Base-by-base conservation (phyloP, 2,888 invertebrate species). In the Gibbula magus region DNA sequence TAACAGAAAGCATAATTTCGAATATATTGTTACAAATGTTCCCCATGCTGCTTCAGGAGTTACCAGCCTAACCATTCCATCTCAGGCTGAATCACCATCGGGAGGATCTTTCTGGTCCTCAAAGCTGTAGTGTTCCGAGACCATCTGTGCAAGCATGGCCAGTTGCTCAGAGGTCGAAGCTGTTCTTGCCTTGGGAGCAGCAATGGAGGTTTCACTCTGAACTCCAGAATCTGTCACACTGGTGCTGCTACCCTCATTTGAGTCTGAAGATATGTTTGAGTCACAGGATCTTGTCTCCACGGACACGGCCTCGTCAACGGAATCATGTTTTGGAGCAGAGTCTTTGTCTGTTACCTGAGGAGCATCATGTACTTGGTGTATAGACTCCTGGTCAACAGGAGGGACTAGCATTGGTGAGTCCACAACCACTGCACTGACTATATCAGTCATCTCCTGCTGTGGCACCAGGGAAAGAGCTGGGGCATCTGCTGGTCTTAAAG, bases 131-230 rank as follows among this genome's bases (percentile, higher is more conserved):
- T 90, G 91, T 56, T 88, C 86, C 79, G 89, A 89, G 10, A 91
- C 91, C 82, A 90, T 89, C 83, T 91, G 89, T 8, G 91, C 91
- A 25, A 91, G 82, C 75, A 88, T 86, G 29, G 89, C 89, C 18
- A 91, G 86, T 80, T 89, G 89, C 22, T 87, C 87, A n/a, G 88
- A 82, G 32, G 90, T 85, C 0, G 88, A 85, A 25, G 80, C 78
- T 16, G 74, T 76, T 7, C 32, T 80, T 8, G 67, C 75, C 4
- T 29, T 80, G 10, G 45, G 76, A 54, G 51, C 70, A 25, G 79
- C 74, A 22, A 61, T 75, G 25, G 22, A 70, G 10, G 32, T 77
- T 61, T 35, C 22, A 45, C 56, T 66, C 20, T 66, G 20, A 35
- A 52, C 29, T 7, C 74, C 66, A 20, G 32, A 35, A 25, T 76